phyloP scores from a whole-genome alignment of 37 sponge, comb jelly and placozoan species.

The Amphimedon queenslandica region DNA sequence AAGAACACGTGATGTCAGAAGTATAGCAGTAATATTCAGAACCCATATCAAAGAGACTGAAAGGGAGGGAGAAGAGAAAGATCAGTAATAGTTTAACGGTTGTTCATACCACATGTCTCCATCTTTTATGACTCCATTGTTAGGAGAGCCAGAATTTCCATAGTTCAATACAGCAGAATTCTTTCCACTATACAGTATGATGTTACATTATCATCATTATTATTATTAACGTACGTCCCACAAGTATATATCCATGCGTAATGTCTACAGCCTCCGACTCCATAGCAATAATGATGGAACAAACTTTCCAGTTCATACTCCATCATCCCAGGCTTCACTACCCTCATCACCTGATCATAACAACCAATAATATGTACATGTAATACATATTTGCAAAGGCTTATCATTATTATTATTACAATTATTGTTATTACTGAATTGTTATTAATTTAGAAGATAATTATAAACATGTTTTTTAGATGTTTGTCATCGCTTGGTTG shows the following conservation, averaged over 20 bases:
- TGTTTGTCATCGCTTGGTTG: no score
- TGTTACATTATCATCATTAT: no score
- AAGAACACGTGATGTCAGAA: conserved; percentile 97
- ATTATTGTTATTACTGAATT: no score
- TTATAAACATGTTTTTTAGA: no score
- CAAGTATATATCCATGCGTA: conserved; percentile 89
- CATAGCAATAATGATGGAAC: conserved; percentile 87
- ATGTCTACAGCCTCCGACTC: conserved; percentile 87
- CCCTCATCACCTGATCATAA: conserved; percentile 66
- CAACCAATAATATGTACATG: background rate
- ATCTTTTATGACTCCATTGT: conserved; percentile 69
- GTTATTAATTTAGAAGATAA: no score
- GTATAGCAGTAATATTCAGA: conserved; percentile 97
- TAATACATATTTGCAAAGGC: background rate
- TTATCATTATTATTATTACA: no score
- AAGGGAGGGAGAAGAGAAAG: background rate
- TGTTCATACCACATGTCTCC: conserved; percentile 92
- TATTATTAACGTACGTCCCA: conserved; percentile 76
- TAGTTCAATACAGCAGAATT: conserved; percentile 92
- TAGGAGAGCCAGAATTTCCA: conserved; percentile 97
- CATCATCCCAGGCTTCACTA: conserved; percentile 82
- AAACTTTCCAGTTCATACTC: conserved; percentile 92
- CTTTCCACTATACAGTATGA: conserved; percentile 73
- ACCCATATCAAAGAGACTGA: conserved; percentile 98
- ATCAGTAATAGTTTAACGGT: background rate